phyloP scores from a whole-genome alignment of 2,797 vertebrate species.

The Myotis planiceps region DNA sequence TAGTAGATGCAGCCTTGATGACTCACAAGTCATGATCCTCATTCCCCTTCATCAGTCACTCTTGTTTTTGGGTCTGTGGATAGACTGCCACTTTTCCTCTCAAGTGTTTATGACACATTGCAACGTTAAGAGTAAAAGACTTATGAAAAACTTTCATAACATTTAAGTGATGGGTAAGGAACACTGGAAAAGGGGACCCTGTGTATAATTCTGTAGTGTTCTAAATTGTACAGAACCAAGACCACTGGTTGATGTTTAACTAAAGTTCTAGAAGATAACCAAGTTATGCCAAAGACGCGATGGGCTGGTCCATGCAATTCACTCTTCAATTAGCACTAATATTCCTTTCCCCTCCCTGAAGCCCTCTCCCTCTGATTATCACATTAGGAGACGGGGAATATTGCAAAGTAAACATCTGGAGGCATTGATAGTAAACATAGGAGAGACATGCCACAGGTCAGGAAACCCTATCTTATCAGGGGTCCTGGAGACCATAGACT shows the following conservation, averaged over 20 bases:
- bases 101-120: not conserved
- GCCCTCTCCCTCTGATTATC: not conserved
- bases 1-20: constrained; percentile 36
- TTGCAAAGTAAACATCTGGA: constrained; percentile 71
- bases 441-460: constrained; percentile 42
- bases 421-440: constrained; percentile 68
- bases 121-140: not conserved
- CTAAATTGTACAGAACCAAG: not conserved
- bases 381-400: constrained; percentile 39
- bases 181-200: not conserved
- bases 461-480: constrained; percentile 76
- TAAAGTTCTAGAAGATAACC: not conserved
- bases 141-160: not conserved
- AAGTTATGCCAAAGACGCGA: not conserved
- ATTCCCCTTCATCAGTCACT: constrained; percentile 21
- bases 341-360: not conserved
- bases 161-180: not conserved
- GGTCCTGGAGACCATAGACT: constrained; percentile 45
- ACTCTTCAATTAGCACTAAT: not conserved
- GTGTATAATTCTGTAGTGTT: not conserved
- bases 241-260: not conserved
- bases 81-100: not conserved
- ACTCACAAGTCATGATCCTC: constrained; percentile 45
- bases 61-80: not conserved
- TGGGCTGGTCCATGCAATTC: not conserved